Percentiles rank a stretch among this genome's conserved stretches.
Conservation (phyloP, 2,888 invertebrate genomes). For the Hipparchia semele region DNA sequence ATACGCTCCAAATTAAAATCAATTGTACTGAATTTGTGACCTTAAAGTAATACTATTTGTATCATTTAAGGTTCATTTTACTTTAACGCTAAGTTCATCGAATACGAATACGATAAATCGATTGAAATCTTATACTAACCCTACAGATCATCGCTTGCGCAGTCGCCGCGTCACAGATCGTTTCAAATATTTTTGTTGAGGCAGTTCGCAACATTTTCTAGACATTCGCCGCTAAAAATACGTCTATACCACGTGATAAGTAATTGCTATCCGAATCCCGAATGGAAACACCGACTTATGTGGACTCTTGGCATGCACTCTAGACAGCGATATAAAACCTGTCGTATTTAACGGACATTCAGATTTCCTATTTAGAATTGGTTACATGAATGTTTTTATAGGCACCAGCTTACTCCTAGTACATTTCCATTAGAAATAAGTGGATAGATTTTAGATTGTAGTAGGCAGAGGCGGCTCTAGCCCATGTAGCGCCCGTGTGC, state of each 20-base stretch:
- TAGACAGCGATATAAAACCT: conserved; percentile 2
- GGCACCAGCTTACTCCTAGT: neutral
- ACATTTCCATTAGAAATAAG: neutral
- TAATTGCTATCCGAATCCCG: neutral
- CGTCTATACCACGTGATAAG: neutral
- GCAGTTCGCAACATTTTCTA: neutral
- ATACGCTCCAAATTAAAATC: too few relatives aligned
- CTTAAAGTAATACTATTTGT: too few relatives aligned
- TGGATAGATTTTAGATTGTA: neutral
- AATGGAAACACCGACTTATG: neutral
- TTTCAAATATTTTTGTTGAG: neutral
- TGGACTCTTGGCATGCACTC: conserved; percentile 1
- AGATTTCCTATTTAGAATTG: conserved; percentile 8
- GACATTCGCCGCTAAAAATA: neutral
- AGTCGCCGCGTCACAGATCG: neutral
- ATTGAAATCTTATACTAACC: too few relatives aligned
- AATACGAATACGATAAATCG: too few relatives aligned
- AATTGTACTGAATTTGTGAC: too few relatives aligned
- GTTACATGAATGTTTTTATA: conserved; percentile 1
- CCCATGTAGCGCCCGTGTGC: too few relatives aligned
- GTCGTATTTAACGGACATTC: neutral
- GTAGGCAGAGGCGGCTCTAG: too few relatives aligned
- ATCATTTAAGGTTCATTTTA: too few relatives aligned
- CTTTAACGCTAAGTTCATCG: too few relatives aligned
- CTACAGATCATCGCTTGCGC: neutral